Conservation (phyloP, 1,140 invertebrate species). For the Apis laboriosa region DNA sequence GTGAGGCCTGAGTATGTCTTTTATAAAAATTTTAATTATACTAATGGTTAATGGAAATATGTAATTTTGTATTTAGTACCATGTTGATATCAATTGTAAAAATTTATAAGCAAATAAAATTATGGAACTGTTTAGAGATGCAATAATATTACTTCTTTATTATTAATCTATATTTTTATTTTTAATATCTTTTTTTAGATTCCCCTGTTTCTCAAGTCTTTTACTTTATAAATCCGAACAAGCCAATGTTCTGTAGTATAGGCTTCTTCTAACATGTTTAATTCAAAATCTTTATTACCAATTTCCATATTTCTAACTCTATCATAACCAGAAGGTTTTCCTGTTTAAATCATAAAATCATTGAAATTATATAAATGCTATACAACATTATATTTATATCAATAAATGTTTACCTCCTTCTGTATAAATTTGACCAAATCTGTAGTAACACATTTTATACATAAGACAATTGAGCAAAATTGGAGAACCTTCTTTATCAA, state of each 20-base stretch:
- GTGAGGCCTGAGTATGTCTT: slow-evolving; percentile 15
- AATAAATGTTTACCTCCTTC: slow-evolving; percentile 88
- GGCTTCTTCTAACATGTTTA: slow-evolving; percentile 95
- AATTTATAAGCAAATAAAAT: slow-evolving; percentile 44
- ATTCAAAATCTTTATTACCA: slow-evolving; percentile 96
- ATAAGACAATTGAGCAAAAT: slow-evolving; percentile 95
- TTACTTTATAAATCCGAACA: slow-evolving; percentile 97
- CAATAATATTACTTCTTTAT: slow-evolving; percentile 13
- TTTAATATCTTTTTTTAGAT: slow-evolving; percentile 64
- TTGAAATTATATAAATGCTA: not conserved
- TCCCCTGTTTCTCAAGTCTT: slow-evolving; percentile 92
- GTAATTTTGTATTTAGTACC: slow-evolving; percentile 36
- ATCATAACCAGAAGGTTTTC: slow-evolving; percentile 94
- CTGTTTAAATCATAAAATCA: slow-evolving; percentile 71
- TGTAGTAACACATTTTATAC: slow-evolving; percentile 98
- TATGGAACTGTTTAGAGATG: slow-evolving; percentile 42
- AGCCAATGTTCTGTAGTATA: slow-evolving; percentile 98
- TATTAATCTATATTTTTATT: not conserved
- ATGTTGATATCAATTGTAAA: slow-evolving; percentile 35
- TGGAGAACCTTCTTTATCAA: slow-evolving; percentile 94
- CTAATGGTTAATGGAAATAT: slow-evolving; percentile 32
- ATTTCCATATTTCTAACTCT: slow-evolving; percentile 95
- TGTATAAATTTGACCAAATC: slow-evolving; percentile 96
- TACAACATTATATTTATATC: slow-evolving; percentile 2
- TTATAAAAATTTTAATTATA: slow-evolving; percentile 33